A percentile compares a stretch with the other conserved stretches of the same genome.
Conservation (phyloP, 2,888 invertebrate species). For the Drosophila subsilvestris region DNA sequence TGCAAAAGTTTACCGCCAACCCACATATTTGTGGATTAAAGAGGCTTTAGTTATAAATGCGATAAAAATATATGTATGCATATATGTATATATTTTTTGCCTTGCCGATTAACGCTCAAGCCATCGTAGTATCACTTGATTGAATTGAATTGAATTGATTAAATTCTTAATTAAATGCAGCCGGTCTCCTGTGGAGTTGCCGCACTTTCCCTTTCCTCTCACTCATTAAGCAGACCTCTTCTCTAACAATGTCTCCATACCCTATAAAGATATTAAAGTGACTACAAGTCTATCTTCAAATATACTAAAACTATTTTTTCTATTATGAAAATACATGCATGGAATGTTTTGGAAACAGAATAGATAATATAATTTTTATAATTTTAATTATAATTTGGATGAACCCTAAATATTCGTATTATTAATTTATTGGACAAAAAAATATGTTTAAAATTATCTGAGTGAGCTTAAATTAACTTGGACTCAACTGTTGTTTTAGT, state of each 20-base stretch:
- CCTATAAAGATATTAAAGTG: neutral
- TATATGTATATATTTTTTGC: slow-evolving; percentile 19
- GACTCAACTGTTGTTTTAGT: neutral
- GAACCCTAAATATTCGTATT: too few relatives aligned
- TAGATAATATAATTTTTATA: too few relatives aligned
- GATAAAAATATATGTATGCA: neutral
- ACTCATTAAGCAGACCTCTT: neutral
- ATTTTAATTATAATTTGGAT: too few relatives aligned
- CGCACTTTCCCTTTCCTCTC: neutral
- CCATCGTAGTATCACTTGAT: slow-evolving; percentile 1
- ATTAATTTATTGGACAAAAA: too few relatives aligned
- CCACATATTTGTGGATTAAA: slow-evolving; percentile 29
- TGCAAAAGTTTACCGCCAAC: slow-evolving; percentile 24
- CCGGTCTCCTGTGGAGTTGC: neutral
- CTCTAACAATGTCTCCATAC: neutral
- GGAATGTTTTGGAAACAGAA: too few relatives aligned
- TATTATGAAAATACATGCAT: too few relatives aligned
- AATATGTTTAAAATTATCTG: too few relatives aligned
- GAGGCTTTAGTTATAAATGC: slow-evolving; percentile 18
- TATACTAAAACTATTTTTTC: too few relatives aligned
- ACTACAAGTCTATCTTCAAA: too few relatives aligned
- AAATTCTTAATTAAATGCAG: slow-evolving; percentile 31
- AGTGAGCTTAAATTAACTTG: neutral
- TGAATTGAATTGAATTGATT: slow-evolving; percentile 35
- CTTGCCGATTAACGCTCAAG: slow-evolving; percentile 12